Evolutionary conservation across 2,888 invertebrate genomes (phyloP).

Genomic region (Leptopilina drosophilae): DNA sequence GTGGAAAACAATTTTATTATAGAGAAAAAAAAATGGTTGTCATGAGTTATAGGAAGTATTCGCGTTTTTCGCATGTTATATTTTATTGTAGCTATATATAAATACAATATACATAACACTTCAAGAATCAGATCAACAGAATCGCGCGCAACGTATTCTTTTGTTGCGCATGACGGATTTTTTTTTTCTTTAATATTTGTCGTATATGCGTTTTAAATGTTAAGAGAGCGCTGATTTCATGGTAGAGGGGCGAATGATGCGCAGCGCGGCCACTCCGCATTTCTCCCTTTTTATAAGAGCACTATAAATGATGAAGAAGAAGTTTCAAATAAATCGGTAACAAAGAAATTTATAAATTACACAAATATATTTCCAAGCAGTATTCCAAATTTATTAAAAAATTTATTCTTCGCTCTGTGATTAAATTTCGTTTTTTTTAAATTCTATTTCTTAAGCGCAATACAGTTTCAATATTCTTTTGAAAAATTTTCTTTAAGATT

Average conservation of each 20-base stretch:
- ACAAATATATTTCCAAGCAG: neutral
- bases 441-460: too few species aligned
- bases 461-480: too few species aligned
- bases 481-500: too few species aligned
- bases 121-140: neutral
- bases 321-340: conserved; percentile 50
- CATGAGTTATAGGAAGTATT: too few species aligned
- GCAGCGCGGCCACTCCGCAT: conserved; percentile 76
- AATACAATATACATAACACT: too few species aligned
- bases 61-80: neutral
- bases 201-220: conserved; percentile 60
- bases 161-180: conserved; percentile 59
- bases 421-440: too few species aligned
- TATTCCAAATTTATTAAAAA: neutral
- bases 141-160: conserved; percentile 32
- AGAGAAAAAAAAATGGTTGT: too few species aligned
- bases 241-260: conserved; percentile 74
- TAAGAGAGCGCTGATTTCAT: conserved; percentile 60
- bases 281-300: conserved; percentile 75
- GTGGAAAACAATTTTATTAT: too few species aligned
- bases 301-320: conserved; percentile 68
- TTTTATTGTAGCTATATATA: neutral
- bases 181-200: conserved; percentile 62
- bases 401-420: too few species aligned
- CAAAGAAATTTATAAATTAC: neutral